These are phyloP conservation scores for Drosophila nigricruria DNA, from an alignment of 2,888 invertebrate genomes.

Conservation along the genomic window DNA sequence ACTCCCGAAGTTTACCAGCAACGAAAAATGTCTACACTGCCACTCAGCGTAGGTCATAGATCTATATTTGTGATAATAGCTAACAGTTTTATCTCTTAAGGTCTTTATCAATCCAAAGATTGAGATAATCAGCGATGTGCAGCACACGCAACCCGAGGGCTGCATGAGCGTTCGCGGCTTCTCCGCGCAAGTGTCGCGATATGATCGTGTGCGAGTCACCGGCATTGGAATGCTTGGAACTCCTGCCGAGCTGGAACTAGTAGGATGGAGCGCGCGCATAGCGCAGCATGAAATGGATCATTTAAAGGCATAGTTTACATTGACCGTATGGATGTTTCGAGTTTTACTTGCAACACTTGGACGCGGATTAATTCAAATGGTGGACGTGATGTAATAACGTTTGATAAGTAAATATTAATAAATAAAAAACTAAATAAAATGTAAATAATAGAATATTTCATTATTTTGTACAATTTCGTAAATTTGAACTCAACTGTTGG, in stretches of 20 bases:
- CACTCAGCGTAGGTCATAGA: slow-evolving; percentile 86
- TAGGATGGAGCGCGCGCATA: slow-evolving; percentile 90
- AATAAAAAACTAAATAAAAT: too few relatives aligned
- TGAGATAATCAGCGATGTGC: slow-evolving; percentile 87
- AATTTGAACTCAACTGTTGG: not conserved
- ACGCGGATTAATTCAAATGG: slow-evolving; percentile 88
- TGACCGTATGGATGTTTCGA: slow-evolving; percentile 90
- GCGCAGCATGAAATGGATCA: slow-evolving; percentile 93
- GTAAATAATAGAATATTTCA: too few relatives aligned
- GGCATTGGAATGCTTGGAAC: slow-evolving; percentile 87
- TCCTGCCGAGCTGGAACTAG: slow-evolving; percentile 86
- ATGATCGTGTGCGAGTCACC: slow-evolving; percentile 86
- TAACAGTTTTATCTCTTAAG: slow-evolving; percentile 81
- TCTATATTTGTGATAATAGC: not conserved
- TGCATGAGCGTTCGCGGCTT: slow-evolving; percentile 91
- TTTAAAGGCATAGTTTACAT: slow-evolving; percentile 90
- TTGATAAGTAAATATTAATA: slow-evolving; percentile 84
- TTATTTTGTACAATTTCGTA: too few relatives aligned
- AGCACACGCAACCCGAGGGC: slow-evolving; percentile 87
- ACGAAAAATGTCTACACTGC: slow-evolving; percentile 87
- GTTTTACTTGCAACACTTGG: slow-evolving; percentile 87
- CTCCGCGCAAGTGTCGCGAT: slow-evolving; percentile 90
- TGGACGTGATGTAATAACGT: slow-evolving; percentile 88
- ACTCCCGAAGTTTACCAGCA: slow-evolving; percentile 81
- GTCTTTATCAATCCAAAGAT: slow-evolving; percentile 91